Percentiles rank a stretch among this genome's conserved stretches.
phyloP scores from a whole-genome alignment of 2,113 vertebrate genomes.

The Callithrix jacchus region DNA sequence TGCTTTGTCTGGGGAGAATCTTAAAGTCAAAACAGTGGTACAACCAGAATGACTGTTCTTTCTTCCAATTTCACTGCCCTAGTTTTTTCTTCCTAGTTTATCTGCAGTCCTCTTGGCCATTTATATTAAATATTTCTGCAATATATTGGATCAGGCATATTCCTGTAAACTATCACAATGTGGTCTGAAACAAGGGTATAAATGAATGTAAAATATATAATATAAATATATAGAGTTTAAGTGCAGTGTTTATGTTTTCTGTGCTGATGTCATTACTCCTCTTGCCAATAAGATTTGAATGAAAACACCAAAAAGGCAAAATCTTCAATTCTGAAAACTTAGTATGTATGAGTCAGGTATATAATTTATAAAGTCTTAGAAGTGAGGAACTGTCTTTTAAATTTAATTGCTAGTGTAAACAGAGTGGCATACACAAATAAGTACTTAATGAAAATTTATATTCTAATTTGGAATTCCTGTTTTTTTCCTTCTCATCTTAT shows the following conservation, averaged over 20 bases:
- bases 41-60: neutral
- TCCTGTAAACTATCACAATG: neutral
- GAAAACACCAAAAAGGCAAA: neutral
- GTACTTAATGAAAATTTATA: neutral
- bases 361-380: neutral
- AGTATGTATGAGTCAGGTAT: neutral
- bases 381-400: conserved; percentile 1
- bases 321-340: neutral
- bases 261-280: neutral
- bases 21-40: neutral
- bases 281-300: neutral
- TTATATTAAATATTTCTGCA: neutral
- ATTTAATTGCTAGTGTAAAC: neutral
- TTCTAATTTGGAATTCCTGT: conserved; percentile 15
- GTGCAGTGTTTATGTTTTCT: neutral
- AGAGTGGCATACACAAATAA: neutral
- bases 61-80: neutral
- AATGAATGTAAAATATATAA: neutral
- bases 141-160: neutral
- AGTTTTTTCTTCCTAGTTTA: neutral
- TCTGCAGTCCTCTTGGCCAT: neutral
- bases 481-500: neutral
- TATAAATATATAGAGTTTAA: too few species aligned
- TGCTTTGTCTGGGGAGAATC: neutral
- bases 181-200: neutral